A percentile compares a stretch with the other conserved stretches of the same genome.
phyloP scores from a whole-genome alignment of 2,888 invertebrate genomes.

The Candidula unifasciata region DNA sequence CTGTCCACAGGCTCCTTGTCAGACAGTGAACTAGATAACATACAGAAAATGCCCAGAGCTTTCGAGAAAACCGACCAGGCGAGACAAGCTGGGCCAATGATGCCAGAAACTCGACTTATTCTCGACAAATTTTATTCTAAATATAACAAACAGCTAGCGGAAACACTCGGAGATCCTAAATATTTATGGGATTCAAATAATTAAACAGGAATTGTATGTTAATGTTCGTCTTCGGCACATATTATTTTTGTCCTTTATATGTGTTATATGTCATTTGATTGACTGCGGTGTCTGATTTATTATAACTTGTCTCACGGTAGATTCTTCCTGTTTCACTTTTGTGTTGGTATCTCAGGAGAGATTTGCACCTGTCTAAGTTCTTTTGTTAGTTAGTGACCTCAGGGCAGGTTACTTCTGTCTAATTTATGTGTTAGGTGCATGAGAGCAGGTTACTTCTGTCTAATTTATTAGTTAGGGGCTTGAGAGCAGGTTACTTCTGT shows the following conservation, averaged over 20 bases:
- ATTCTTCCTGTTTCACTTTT: no score
- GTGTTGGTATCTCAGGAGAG: no score
- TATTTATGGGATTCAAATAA: slow-evolving; percentile 6
- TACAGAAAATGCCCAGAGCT: not conserved
- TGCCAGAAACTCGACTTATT: slow-evolving; percentile 13
- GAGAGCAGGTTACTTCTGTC: no score
- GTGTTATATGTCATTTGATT: not conserved
- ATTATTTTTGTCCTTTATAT: not conserved
- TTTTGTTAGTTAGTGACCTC: no score
- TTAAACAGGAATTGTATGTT: not conserved
- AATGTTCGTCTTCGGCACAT: not conserved
- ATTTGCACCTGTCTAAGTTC: no score
- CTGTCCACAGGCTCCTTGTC: slow-evolving; percentile 22
- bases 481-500: no score
- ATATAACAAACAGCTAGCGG: slow-evolving; percentile 20
- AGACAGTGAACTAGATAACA: slow-evolving; percentile 1
- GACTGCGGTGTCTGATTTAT: not conserved
- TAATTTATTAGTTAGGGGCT: no score
- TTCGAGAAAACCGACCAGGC: not conserved
- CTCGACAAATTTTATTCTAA: slow-evolving; percentile 11
- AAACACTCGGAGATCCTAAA: not conserved
- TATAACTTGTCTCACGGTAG: no score
- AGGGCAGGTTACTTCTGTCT: no score
- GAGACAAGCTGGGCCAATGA: slow-evolving; percentile 23
- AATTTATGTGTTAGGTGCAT: no score